Evolutionary conservation across 2,797 vertebrate species (phyloP).

Genomic region (Megaceryle alcyon): DNA sequence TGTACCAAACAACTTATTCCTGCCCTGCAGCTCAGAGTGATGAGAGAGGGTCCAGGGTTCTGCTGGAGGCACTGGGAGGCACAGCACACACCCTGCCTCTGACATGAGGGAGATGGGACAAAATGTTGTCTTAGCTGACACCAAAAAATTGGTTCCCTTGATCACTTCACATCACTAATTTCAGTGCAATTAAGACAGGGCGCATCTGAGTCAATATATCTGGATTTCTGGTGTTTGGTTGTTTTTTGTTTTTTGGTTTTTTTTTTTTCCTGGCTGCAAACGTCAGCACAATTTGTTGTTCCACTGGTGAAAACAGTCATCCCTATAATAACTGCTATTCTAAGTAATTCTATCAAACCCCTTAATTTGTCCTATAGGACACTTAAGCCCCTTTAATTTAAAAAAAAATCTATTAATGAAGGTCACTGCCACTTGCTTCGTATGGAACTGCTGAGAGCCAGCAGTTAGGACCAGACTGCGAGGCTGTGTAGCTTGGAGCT

Average conservation of each 20-base stretch:
- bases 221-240: background rate
- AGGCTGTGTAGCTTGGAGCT: background rate
- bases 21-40: background rate
- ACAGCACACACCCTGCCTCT: background rate
- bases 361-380: constrained; percentile 61
- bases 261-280: background rate
- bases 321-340: background rate
- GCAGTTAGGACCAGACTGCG: background rate
- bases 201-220: background rate
- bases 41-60: background rate
- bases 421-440: constrained; percentile 24
- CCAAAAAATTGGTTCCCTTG: background rate
- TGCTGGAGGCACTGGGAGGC: background rate
- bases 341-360: constrained; percentile 44
- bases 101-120: fast-evolving
- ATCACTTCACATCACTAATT: background rate
- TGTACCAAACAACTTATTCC: background rate
- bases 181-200: background rate
- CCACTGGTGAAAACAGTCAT: background rate
- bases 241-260: background rate
- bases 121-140: background rate
- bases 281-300: background rate
- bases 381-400: constrained; percentile 49
- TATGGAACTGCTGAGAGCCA: constrained; percentile 39
- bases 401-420: constrained; percentile 50